Conservation (phyloP, 1,140 invertebrate species). For the Colletes latitarsis region DNA sequence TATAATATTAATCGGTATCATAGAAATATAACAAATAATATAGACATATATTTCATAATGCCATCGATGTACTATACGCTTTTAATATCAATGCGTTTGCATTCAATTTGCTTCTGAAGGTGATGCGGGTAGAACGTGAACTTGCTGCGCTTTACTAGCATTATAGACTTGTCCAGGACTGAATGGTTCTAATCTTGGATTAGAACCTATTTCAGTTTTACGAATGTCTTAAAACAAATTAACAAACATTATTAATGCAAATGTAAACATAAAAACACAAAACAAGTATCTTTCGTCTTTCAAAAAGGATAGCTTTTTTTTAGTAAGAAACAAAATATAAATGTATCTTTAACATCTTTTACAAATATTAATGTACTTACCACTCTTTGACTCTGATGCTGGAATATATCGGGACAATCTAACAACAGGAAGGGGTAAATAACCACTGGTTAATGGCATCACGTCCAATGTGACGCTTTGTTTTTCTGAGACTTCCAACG, state of each 20-base stretch:
- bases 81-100: slow-evolving; percentile 43
- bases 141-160: slow-evolving; percentile 92
- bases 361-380: slow-evolving; percentile 72
- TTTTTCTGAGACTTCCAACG: slow-evolving; percentile 86
- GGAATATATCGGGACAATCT: slow-evolving; percentile 95
- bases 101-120: slow-evolving; percentile 69
- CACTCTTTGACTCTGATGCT: slow-evolving; percentile 86
- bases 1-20: slow-evolving; percentile 27
- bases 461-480: slow-evolving; percentile 92
- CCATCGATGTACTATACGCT: slow-evolving; percentile 16
- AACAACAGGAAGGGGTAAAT: slow-evolving; percentile 92
- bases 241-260: slow-evolving; percentile 44
- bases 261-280: slow-evolving; percentile 17
- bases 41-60: slow-evolving; percentile 26
- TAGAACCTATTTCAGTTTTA: slow-evolving; percentile 75
- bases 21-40: slow-evolving; percentile 24
- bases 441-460: slow-evolving; percentile 94
- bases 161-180: slow-evolving; percentile 94
- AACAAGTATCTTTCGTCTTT: neutral
- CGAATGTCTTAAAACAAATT: slow-evolving; percentile 70
- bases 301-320: neutral
- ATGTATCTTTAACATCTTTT: neutral
- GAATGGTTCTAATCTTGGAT: slow-evolving; percentile 90
- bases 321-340: neutral
- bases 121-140: slow-evolving; percentile 88